Evolutionary conservation across 1,140 invertebrate genomes (phyloP), one percentile per base, ranked within the genome.

Genomic region (Brachionus angularis): DNA sequence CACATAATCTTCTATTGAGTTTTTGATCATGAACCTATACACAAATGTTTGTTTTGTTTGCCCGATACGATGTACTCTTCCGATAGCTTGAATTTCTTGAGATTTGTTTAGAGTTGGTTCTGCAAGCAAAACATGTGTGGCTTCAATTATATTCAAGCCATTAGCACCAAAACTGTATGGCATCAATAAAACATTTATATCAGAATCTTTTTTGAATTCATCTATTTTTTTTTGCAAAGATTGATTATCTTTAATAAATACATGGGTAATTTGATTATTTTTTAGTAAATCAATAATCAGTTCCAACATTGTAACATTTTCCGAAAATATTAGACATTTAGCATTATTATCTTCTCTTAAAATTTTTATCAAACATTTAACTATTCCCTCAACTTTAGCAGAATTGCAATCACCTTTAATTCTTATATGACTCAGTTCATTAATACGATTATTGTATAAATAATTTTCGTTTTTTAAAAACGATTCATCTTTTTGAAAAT

Each of bases 71-170:
- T 90, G 87, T 8, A 91, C 84, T 73, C 89, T 79, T 0, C 88
- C 89, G 64, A 91, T 87, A 3, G 89, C 89, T 81, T 91, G 89
- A 3, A 86, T 76, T 75, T 90, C 88, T 73, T 88, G 86, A 1
- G 85, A 87, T 10, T 85, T 84, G 79, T 89, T 89, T 0, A 91
- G 79, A 33, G 89, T 83, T 0, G 89, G 89, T 75, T 91, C 89
- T 5, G 88, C 85, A 3, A 91, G 80, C 25, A 91, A 82, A 0
- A 91, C 86, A 80, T 91, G 88, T 10, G 86, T 88, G 1, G 89
- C 89, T 80, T 91, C 89, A 27, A 86, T 87, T 29, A 91, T 78
- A 79, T 91, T 91, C 1, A 91, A 77, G 0, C 89, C 89, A 79
- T 91, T 90, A 0, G 86, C 81, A 12, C 89, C 89, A 53, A 84